These are phyloP conservation scores for Sebastes trivittatus DNA, from an alignment of 2,797 vertebrate genomes.

Conservation along the genomic window DNA sequence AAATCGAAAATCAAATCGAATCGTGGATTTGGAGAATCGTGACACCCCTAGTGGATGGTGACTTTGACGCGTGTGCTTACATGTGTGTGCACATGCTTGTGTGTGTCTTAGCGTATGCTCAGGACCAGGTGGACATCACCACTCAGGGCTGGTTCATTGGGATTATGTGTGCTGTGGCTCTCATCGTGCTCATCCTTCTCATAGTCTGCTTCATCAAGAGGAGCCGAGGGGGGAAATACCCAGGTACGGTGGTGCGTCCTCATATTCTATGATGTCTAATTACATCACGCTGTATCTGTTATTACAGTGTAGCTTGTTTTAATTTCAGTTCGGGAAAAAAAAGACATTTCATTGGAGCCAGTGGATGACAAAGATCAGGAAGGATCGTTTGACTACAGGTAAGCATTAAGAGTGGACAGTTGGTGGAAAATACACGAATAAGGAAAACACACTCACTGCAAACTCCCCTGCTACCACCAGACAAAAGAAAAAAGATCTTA, in stretches of 20 bases:
- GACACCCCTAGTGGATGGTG: background rate
- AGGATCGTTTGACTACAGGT: slow-evolving; percentile 97
- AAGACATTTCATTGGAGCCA: slow-evolving; percentile 89
- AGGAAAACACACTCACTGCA: background rate
- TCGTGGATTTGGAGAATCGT: too few species aligned
- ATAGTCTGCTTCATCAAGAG: slow-evolving; percentile 99
- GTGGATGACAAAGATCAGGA: slow-evolving; percentile 94
- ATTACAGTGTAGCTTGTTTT: background rate
- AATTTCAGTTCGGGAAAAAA: slow-evolving; percentile 91
- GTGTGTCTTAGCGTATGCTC: slow-evolving; percentile 87
- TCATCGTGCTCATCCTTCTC: slow-evolving; percentile 94
- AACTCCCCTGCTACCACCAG: background rate
- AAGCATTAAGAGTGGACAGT: background rate
- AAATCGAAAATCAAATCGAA: too few species aligned
- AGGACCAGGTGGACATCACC: slow-evolving; percentile 94
- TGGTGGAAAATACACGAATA: background rate
- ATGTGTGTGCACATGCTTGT: background rate
- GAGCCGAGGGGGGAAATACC: slow-evolving; percentile 96
- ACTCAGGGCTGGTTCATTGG: slow-evolving; percentile 99
- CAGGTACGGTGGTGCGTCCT: slow-evolving; percentile 79
- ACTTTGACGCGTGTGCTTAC: background rate
- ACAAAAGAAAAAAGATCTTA: background rate
- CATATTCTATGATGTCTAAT: background rate
- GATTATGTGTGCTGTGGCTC: slow-evolving; percentile 98
- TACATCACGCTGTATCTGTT: background rate